Base-by-base conservation (phyloP, 1,140 invertebrate species). In the Fopius arisanus region DNA sequence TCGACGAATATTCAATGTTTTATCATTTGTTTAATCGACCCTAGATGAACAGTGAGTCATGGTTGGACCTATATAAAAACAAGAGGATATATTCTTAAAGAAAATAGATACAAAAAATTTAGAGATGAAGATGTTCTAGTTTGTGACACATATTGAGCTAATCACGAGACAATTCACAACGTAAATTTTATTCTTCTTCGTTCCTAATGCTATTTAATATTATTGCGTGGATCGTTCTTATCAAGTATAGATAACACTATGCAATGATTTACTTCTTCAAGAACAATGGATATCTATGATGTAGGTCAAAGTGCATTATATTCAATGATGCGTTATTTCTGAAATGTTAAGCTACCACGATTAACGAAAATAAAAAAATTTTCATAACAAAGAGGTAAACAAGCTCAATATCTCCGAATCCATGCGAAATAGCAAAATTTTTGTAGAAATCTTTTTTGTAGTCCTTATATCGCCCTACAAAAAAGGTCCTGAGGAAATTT, bases 231-330 rank as follows among this genome's bases (percentile, higher is more conserved):
- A 77, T 59, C 70, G 75, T 72, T 74, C 41, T 65, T 40, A 21
- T 73, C 51, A 78, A 67, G 29, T 59, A 69, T 78, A 67, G 75
- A 76, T 48, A 48, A 70, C 43, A 77, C 77, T 77, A 78, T 75
- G 79, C 76, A 83, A 82, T 81, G 82, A 80, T 82, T 83, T 84
- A 81, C 82, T 84, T 81, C 83, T 77, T 80, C 75, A 76, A 77
- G 78, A 73, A 75, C 70, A 71, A 43, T 77, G 75, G 75, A 67
- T 78, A 73, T 77, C 73, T 77, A 73, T 68, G 78, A 76, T 73
- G 33, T 75, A 76, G 74, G 63, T 74, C 62, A 70, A 72, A 73
- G 69, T 78, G 75, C 73, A 79, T 40, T 51, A 54, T 70, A 59
- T 59, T 62, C 62, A 23, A 6, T 16, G 16, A 6, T 16, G 16